Conservation (phyloP, 2,113 vertebrate species). For the Pelusios castaneus region DNA sequence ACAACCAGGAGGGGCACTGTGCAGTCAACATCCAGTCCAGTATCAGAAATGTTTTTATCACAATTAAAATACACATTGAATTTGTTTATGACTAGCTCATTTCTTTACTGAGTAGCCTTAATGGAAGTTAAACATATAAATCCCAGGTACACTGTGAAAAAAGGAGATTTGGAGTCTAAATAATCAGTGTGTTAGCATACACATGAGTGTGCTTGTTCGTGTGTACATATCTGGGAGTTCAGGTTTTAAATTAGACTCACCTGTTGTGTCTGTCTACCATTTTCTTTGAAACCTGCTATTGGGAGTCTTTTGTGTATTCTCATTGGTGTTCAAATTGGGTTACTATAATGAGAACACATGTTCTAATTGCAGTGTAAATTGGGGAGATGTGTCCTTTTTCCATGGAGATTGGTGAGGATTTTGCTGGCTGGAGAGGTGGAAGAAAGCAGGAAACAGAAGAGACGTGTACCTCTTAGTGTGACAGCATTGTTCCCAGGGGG, state of each 20-base stretch:
- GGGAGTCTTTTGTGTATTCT: not conserved
- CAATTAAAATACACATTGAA: not conserved
- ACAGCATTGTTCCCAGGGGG: not conserved
- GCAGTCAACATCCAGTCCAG: not conserved
- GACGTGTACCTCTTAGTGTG: not conserved
- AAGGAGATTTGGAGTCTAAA: not conserved
- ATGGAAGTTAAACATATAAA: not conserved
- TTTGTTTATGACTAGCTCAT: not conserved
- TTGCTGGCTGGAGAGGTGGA: not conserved
- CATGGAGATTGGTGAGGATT: not conserved
- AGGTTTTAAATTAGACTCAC: not conserved
- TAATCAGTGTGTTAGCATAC: not conserved
- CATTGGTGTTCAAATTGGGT: not conserved
- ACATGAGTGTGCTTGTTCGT: accelerated
- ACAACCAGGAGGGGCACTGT: not conserved
- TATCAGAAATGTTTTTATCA: not conserved
- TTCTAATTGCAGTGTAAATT: not conserved
- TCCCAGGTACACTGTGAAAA: not conserved
- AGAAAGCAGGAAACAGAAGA: not conserved
- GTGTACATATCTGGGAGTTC: not conserved
- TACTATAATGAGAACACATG: not conserved
- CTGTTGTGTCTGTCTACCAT: not conserved
- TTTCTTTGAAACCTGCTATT: not conserved
- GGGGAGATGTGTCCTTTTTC: not conserved
- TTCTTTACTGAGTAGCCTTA: not conserved